Base-by-base conservation (phyloP, 2,113 vertebrate species). In the Stigmatopora nigra region DNA sequence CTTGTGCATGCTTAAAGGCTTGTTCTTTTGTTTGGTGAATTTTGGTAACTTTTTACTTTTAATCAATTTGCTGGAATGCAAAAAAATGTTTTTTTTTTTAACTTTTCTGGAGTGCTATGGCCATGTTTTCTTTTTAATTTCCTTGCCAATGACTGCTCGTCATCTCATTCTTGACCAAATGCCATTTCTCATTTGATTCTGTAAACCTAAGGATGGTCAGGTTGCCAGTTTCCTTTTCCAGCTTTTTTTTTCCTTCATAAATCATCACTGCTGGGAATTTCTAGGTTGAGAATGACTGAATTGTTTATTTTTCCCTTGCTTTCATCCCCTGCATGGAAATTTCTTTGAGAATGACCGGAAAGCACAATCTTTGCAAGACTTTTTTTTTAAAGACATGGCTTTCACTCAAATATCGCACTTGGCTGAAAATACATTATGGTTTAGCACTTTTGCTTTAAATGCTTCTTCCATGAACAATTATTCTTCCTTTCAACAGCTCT, bases 1-100 rank as follows among this genome's bases (percentile, higher is more conserved):
- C 63, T 77, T 70, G 75, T 86, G 85, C 87, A 90, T 88, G 87
- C 64, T 66, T 62, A 14, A 69, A 69, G 77, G 79, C 82, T 76
- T 76, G 76, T 76, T 52, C 76, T 67, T 77, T 51, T 86, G 48
- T 78, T 55, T 75, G 69, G 80, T 87, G 78, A 67, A 69, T 62
- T 63, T 62, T 83, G 68, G 82, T 63, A 63, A 53, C 65, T 63
- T 76, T 62, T 67, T 36, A 45, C 75, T 65, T 44, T 55, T 65
- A 64, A 74, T 60, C 57, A 68, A 76, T 70, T 44, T 48, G 56
- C 61, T 69, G 69, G 20, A 76, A 68, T 79, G 76, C 69, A 63
- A 20, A 69, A 20, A 69, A 68, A 69, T 45, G 78, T 83, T 19
- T 45, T 44, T 60, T 19, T 71, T 69, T 64, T 55, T 48, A 79